Conservation (phyloP, 2,797 vertebrate species). For the Poeciliopsis paucimaculata region DNA sequence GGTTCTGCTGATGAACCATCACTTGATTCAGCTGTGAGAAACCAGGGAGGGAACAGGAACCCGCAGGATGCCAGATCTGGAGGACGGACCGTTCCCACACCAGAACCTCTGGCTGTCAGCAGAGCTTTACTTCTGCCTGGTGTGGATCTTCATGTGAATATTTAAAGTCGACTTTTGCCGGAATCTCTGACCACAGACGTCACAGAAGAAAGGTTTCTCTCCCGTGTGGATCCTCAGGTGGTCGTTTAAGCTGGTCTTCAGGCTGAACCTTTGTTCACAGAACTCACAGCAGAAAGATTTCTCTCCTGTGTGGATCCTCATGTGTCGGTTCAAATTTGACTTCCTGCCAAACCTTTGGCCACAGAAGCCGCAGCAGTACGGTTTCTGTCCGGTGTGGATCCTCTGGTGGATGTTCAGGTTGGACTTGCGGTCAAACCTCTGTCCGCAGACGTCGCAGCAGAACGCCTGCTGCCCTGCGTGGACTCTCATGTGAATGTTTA, state of each 20-base stretch:
- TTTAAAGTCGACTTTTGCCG: not conserved
- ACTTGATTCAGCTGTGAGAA: not conserved
- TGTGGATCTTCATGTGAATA: slow-evolving; percentile 4
- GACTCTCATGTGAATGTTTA: slow-evolving; percentile 7
- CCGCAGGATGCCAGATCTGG: not conserved
- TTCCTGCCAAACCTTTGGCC: slow-evolving; percentile 2
- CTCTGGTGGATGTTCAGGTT: slow-evolving; percentile 1
- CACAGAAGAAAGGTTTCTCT: slow-evolving; percentile 7
- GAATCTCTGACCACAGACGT: slow-evolving; percentile 1
- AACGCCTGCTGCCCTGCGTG: not conserved
- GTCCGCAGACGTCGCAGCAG: slow-evolving; percentile 1
- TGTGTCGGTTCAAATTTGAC: not conserved
- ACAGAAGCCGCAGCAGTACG: not conserved
- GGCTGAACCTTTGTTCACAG: slow-evolving; percentile 1
- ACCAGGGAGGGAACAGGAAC: not conserved
- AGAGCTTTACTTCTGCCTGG: not conserved
- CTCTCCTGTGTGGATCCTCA: slow-evolving; percentile 11
- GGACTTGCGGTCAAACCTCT: slow-evolving; percentile 1
- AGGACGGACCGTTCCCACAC: not conserved
- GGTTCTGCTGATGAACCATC: not conserved
- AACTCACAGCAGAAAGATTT: not conserved
- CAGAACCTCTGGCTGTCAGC: not conserved
- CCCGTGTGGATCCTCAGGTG: slow-evolving; percentile 9
- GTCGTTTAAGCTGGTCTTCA: not conserved
- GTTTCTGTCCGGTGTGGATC: slow-evolving; percentile 11